Percentiles rank a stretch among this genome's conserved stretches.
These are phyloP conservation scores for Aplysina aerophoba DNA, from an alignment of 37 sponge, comb jelly and placozoan species.

Conservation along the genomic window DNA sequence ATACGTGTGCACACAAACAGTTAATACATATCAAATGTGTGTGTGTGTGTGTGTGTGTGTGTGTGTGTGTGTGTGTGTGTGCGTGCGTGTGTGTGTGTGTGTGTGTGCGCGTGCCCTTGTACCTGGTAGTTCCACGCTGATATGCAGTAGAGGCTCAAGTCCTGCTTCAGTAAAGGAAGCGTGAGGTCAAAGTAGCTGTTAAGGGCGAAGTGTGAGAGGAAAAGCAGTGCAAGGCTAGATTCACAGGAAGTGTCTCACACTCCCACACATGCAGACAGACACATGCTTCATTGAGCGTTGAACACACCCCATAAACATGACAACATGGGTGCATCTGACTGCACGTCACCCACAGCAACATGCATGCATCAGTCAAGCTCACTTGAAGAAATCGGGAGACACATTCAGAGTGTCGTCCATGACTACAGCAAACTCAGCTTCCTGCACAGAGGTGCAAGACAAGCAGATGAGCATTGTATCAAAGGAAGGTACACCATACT, in stretches of 20 bases:
- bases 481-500: too few relatives aligned
- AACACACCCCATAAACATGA: too few relatives aligned
- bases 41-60: constrained; percentile 18
- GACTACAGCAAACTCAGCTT: constrained; percentile 70
- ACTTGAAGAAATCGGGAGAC: constrained; percentile 78
- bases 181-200: constrained; percentile 88
- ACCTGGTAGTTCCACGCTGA: constrained; percentile 94
- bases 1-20: background rate
- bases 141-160: constrained; percentile 81
- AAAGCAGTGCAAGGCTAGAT: too few relatives aligned
- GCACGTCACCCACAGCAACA: too few relatives aligned
- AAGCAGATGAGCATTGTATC: too few relatives aligned
- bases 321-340: too few relatives aligned
- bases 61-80: constrained; percentile 26
- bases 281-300: too few relatives aligned
- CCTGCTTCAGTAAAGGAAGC: constrained; percentile 63
- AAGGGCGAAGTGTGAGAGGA: too few relatives aligned
- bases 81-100: constrained; percentile 24
- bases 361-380: background rate
- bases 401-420: constrained; percentile 89
- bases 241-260: too few relatives aligned
- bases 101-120: background rate
- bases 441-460: too few relatives aligned
- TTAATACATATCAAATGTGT: background rate
- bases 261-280: too few relatives aligned